A percentile compares a stretch with the other conserved stretches of the same genome.
Evolutionary conservation across 2,113 vertebrate species (phyloP).

Genomic region (Dicaeum eximium): DNA sequence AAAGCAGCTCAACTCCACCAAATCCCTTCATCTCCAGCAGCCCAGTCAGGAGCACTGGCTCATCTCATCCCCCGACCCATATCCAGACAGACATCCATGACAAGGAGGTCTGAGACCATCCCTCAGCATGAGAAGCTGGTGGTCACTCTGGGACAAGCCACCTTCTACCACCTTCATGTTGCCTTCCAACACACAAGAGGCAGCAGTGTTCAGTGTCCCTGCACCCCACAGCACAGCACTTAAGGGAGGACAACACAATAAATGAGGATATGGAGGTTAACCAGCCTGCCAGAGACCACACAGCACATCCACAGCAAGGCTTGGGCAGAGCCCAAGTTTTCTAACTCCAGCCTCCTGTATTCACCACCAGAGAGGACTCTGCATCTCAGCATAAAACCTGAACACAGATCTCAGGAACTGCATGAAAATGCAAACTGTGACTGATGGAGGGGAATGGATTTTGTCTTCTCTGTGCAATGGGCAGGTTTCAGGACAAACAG

Average conservation of each 20-base stretch:
- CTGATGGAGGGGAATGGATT: fast-evolving
- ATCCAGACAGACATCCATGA: not conserved
- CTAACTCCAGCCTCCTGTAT: not conserved
- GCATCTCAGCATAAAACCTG: not conserved
- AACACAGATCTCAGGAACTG: not conserved
- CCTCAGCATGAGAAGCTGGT: not conserved
- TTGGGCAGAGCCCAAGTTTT: not conserved
- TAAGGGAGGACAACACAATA: not conserved
- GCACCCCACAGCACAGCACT: not conserved
- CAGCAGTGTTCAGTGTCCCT: not conserved
- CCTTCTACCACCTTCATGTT: not conserved
- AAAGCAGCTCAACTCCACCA: not conserved
- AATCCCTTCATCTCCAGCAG: not conserved
- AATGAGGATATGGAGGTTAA: not conserved
- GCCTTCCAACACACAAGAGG: not conserved
- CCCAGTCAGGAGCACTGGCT: not conserved
- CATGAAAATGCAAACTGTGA: not conserved
- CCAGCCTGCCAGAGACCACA: not conserved
- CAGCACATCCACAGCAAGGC: not conserved
- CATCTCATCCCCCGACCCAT: not conserved
- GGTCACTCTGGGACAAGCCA: not conserved
- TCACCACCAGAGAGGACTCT: not conserved
- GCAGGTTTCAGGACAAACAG: not conserved
- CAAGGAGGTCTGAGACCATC: not conserved
- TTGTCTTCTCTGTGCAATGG: not conserved